Conservation (phyloP, 2,888 invertebrate species). For the Epinotia bilunana region DNA sequence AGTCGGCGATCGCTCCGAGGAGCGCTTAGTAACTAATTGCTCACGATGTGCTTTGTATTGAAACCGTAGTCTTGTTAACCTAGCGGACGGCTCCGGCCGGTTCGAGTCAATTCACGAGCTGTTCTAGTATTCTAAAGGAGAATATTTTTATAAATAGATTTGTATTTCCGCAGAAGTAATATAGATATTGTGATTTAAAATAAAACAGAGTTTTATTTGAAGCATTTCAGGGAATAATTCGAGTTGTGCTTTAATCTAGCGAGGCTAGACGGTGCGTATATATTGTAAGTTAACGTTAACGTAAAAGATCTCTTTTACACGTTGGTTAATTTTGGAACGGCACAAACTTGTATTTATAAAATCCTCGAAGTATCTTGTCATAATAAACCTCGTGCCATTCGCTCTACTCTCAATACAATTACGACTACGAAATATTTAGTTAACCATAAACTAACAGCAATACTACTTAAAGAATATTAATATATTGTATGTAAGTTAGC, state of each 20-base stretch:
- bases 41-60: constrained; percentile 79
- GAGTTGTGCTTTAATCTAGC: constrained; percentile 80
- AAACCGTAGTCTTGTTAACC: constrained; percentile 61
- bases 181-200: constrained; percentile 75
- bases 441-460: constrained; percentile 81
- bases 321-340: constrained; percentile 57
- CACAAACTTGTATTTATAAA: constrained; percentile 64
- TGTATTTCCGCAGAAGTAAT: constrained; percentile 77
- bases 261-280: constrained; percentile 75
- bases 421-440: constrained; percentile 70
- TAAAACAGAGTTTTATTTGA: constrained; percentile 84
- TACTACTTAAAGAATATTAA: constrained; percentile 81
- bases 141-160: constrained; percentile 77
- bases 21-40: constrained; percentile 62
- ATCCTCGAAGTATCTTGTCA: constrained; percentile 76
- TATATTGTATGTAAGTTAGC: constrained; percentile 83
- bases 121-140: constrained; percentile 66
- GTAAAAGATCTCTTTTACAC: constrained; percentile 67
- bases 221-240: constrained; percentile 79
- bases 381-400: constrained; percentile 81
- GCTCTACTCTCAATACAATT: constrained; percentile 73
- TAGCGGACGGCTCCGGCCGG: constrained; percentile 62
- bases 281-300: constrained; percentile 62
- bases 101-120: constrained; percentile 78
- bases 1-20: constrained; percentile 17